phyloP scores from a whole-genome alignment of 53 echinoderm and acorn worm genomes.

The Arbacia lixula region DNA sequence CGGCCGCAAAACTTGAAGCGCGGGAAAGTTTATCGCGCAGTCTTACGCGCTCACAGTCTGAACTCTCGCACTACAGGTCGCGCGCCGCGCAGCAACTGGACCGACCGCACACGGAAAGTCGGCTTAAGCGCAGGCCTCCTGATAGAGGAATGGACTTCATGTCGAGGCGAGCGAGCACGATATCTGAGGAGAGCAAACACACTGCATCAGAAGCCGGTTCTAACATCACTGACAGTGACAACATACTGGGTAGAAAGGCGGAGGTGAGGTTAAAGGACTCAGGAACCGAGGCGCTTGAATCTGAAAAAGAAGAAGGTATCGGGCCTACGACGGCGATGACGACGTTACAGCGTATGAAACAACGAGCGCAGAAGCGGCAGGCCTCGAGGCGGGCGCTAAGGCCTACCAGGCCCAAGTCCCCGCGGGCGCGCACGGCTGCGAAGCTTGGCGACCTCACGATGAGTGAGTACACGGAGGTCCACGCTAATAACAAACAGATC shows the following conservation, averaged over 20 bases:
- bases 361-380: neutral
- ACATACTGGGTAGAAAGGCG: too few species aligned
- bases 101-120: constrained; percentile 37
- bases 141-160: neutral
- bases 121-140: constrained; percentile 24
- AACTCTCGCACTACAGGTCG: constrained; percentile 32
- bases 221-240: too few species aligned
- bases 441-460: constrained; percentile 15
- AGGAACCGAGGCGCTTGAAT: neutral
- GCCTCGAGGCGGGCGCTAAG: neutral
- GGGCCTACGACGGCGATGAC: too few species aligned
- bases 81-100: constrained; percentile 3
- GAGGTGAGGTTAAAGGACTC: too few species aligned
- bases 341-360: too few species aligned
- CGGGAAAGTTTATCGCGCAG: neutral
- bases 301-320: neutral
- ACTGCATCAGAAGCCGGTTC: neutral
- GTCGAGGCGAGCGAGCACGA: constrained; percentile 13
- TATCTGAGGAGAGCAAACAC: constrained; percentile 30
- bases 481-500: constrained; percentile 18
- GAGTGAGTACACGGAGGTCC: constrained; percentile 25
- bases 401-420: neutral
- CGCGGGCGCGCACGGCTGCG: neutral
- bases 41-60: constrained; percentile 21
- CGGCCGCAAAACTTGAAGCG: neutral